Percentiles rank a stretch among this genome's conserved stretches.
phyloP scores from a whole-genome alignment of 2,797 vertebrate genomes.

The Sphaeramia orbicularis region DNA sequence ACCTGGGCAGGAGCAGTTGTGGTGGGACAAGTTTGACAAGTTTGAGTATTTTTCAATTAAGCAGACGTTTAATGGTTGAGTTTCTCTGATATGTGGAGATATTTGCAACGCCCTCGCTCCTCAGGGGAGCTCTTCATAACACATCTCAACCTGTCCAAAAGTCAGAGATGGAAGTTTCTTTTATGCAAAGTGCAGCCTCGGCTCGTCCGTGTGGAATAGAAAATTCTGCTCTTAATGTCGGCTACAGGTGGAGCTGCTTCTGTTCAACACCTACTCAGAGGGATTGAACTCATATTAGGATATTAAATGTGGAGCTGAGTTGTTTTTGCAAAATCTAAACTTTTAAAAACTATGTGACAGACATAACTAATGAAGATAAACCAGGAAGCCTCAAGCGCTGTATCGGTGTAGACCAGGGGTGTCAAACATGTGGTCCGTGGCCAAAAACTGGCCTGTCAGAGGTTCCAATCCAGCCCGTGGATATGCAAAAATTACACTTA shows the following conservation, averaged over 20 bases:
- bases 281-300: not conserved
- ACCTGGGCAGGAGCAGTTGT: not conserved
- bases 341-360: too few species aligned
- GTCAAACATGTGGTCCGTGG: too few species aligned
- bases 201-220: constrained; percentile 26
- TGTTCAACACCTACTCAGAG: not conserved
- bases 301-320: too few species aligned
- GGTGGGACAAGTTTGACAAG: constrained; percentile 10
- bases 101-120: constrained; percentile 27
- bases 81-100: constrained; percentile 17
- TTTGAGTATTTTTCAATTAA: constrained; percentile 34
- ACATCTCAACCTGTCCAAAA: constrained; percentile 29
- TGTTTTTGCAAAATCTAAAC: too few species aligned
- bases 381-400: too few species aligned
- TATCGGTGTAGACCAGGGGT: too few species aligned
- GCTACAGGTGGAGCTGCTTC: constrained; percentile 49
- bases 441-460: too few species aligned
- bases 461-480: too few species aligned
- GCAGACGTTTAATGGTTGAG: constrained; percentile 31
- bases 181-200: constrained; percentile 39
- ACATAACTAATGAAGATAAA: too few species aligned
- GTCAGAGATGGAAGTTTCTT: constrained; percentile 30
- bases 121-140: constrained; percentile 50
- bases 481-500: too few species aligned
- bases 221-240: constrained; percentile 43